Conservation (phyloP, 2,888 invertebrate genomes). For the Calephelis perditalis region DNA sequence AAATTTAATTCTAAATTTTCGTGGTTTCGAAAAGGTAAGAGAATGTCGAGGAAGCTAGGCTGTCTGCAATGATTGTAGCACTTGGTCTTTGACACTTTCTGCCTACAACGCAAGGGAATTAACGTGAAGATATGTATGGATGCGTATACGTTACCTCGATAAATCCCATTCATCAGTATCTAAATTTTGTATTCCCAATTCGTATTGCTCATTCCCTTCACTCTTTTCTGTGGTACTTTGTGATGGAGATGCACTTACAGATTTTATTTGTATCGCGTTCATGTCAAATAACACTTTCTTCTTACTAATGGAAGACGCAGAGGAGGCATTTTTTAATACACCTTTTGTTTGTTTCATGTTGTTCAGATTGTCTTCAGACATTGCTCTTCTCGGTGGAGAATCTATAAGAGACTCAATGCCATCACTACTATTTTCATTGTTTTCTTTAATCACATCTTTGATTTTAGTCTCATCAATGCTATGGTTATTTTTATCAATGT, state of each 20-base stretch:
- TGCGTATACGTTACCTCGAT: constrained; percentile 51
- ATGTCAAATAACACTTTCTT: constrained; percentile 82
- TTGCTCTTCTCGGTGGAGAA: constrained; percentile 39
- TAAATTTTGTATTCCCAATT: constrained; percentile 58
- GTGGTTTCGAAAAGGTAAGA: too few relatives aligned
- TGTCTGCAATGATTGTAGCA: neutral
- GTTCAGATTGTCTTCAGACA: constrained; percentile 45
- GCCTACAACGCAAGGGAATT: neutral
- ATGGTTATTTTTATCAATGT: constrained; percentile 25
- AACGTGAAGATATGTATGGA: neutral
- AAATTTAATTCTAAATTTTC: too few relatives aligned
- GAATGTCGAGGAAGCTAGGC: too few relatives aligned
- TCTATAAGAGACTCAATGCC: constrained; percentile 45
- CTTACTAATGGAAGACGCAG: constrained; percentile 74
- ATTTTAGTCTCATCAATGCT: constrained; percentile 15
- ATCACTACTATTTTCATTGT: constrained; percentile 42
- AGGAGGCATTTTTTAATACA: constrained; percentile 78
- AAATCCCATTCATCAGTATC: constrained; percentile 74
- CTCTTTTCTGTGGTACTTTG: constrained; percentile 65
- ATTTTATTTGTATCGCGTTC: constrained; percentile 75
- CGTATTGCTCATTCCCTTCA: constrained; percentile 55
- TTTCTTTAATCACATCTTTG: constrained; percentile 20
- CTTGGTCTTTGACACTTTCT: neutral
- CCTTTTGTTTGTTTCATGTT: constrained; percentile 66
- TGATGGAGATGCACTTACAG: constrained; percentile 72